Percentiles rank a stretch among this genome's conserved stretches.
phyloP scores from a whole-genome alignment of 2,797 vertebrate genomes.

The Paratrypauchen microcephalus region DNA sequence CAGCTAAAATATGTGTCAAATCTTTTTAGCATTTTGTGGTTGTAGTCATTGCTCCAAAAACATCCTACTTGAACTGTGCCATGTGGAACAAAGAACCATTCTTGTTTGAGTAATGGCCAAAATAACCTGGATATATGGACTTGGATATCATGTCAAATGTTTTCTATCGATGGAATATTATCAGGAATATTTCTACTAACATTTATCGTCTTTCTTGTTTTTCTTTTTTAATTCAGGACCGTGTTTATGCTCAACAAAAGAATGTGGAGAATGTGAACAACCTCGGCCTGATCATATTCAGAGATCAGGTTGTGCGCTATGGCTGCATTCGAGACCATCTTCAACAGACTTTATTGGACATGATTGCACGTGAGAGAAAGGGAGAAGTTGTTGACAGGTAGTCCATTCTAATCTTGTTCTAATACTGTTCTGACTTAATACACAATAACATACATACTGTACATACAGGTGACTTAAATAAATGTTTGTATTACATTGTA shows the following conservation, averaged over 20 bases:
- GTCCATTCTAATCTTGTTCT: background rate
- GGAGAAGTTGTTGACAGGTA: constrained; percentile 98
- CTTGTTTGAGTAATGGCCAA: background rate
- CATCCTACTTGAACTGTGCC: background rate
- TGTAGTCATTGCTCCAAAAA: background rate
- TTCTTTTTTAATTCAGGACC: constrained; percentile 77
- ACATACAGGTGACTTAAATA: background rate
- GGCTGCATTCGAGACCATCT: constrained; percentile 96
- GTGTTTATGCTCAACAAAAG: constrained; percentile 96
- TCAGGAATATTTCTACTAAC: too few relatives aligned
- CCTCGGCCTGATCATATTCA: constrained; percentile 96
- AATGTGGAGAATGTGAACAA: constrained; percentile 98
- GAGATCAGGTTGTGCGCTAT: constrained; percentile 95
- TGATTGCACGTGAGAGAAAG: constrained; percentile 96
- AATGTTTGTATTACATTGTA: constrained; percentile 55
- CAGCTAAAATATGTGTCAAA: background rate
- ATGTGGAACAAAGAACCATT: background rate
- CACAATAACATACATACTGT: too few relatives aligned
- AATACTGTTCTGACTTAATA: background rate
- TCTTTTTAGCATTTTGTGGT: background rate
- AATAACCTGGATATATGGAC: background rate
- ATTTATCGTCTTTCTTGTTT: background rate
- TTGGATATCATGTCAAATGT: background rate
- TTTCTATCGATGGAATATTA: too few relatives aligned
- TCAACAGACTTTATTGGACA: constrained; percentile 91